A percentile compares a stretch with the other conserved stretches of the same genome.
These are phyloP conservation scores for Cyprinodon tularosa DNA, from an alignment of 2,113 vertebrate species.

Conservation along the genomic window DNA sequence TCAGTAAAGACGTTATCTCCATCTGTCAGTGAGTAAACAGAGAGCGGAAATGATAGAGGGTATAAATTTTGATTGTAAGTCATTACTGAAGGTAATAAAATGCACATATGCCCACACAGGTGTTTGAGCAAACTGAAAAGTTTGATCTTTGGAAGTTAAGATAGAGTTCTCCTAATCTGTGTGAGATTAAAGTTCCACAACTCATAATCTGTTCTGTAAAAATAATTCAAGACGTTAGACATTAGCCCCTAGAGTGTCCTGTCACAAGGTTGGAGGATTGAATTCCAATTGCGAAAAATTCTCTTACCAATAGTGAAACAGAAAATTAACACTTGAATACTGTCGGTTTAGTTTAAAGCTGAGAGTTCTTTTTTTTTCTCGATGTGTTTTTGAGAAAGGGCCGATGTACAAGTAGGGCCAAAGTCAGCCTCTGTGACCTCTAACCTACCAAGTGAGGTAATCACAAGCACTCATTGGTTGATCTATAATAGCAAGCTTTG, in stretches of 20 bases:
- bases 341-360: no score
- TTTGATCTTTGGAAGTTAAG: background rate
- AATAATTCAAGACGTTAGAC: background rate
- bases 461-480: no score
- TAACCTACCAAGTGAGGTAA: no score
- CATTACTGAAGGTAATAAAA: constrained; percentile 16
- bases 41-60: constrained; percentile 36
- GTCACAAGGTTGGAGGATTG: no score
- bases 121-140: background rate
- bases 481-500: no score
- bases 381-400: no score
- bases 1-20: constrained; percentile 28
- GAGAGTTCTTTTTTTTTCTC: no score
- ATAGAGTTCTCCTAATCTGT: background rate
- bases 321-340: no score
- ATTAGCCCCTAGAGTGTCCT: no score
- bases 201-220: background rate
- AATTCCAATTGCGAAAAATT: background rate
- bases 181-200: background rate
- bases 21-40: constrained; percentile 35
- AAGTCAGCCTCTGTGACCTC: no score
- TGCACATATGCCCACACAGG: constrained; percentile 12
- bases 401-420: no score
- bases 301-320: no score
- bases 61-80: constrained; percentile 30